A percentile compares a stretch with the other conserved stretches of the same genome.
Conservation (phyloP, 2,113 vertebrate species). For the Xenopus laevis region DNA sequence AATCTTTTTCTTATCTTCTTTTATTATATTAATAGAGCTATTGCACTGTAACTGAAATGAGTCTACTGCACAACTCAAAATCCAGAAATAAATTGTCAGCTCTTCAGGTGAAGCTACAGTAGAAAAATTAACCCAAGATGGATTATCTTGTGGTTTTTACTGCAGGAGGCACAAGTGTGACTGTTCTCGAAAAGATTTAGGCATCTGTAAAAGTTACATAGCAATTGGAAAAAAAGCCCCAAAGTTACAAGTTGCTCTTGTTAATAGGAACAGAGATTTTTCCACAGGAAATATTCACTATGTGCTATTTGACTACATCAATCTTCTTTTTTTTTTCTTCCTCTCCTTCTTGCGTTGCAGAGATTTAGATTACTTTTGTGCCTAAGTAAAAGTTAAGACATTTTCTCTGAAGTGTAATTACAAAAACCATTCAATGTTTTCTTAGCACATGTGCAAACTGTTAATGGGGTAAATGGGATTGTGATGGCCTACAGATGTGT, state of each 20-base stretch:
- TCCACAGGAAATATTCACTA: constrained; percentile 46
- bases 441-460: constrained; percentile 32
- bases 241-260: constrained; percentile 37
- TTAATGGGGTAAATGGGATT: constrained; percentile 36
- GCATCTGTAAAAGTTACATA: constrained; percentile 36
- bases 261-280: constrained; percentile 44
- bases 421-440: constrained; percentile 1
- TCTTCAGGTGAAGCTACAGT: too few species aligned
- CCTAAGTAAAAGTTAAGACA: constrained; percentile 6
- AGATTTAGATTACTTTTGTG: neutral
- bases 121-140: too few species aligned
- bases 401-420: neutral
- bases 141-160: too few species aligned
- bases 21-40: too few species aligned
- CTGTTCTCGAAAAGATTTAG: constrained; percentile 11
- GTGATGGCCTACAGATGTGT: constrained; percentile 33
- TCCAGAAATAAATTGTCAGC: too few species aligned
- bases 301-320: constrained; percentile 38
- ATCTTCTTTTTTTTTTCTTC: constrained; percentile 29
- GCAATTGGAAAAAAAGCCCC: constrained; percentile 13
- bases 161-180: constrained; percentile 5
- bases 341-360: constrained; percentile 14
- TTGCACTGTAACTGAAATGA: too few species aligned
- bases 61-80: too few species aligned
- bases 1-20: too few species aligned